phyloP scores from a whole-genome alignment of 2,113 vertebrate genomes.

The Scytalopus superciliaris region DNA sequence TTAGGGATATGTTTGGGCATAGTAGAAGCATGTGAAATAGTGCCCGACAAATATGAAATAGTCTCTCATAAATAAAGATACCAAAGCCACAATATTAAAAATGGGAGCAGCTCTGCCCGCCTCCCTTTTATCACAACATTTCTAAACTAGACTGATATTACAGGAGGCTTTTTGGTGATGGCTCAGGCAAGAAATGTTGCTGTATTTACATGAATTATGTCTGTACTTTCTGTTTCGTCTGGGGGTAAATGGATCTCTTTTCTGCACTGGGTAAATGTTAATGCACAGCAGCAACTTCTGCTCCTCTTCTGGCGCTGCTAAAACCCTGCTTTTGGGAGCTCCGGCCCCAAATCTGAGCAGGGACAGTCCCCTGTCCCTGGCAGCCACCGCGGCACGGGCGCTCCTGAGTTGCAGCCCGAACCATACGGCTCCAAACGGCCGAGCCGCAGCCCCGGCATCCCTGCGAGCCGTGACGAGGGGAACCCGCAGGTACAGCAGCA shows the following conservation, averaged over 20 bases:
- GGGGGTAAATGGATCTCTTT: background rate
- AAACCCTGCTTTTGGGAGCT: background rate
- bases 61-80: constrained; percentile 12
- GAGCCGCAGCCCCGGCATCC: background rate
- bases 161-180: background rate
- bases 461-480: background rate
- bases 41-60: background rate
- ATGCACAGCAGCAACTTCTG: background rate
- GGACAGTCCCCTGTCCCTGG: background rate
- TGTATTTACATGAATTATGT: background rate
- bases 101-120: background rate
- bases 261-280: fast-evolving
- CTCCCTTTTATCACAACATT: background rate
- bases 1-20: background rate
- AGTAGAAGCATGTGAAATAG: background rate
- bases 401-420: background rate
- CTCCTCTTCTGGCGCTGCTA: background rate
- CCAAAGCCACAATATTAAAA: background rate
- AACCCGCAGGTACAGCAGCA: constrained; percentile 46
- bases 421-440: background rate
- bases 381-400: background rate
- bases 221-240: background rate
- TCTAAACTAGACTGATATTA: background rate
- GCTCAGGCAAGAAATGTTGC: background rate
- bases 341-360: background rate